Evolutionary conservation across 2,797 vertebrate species (phyloP), one percentile per base, ranked within the genome.

Genomic region (Nasua narica): DNA sequence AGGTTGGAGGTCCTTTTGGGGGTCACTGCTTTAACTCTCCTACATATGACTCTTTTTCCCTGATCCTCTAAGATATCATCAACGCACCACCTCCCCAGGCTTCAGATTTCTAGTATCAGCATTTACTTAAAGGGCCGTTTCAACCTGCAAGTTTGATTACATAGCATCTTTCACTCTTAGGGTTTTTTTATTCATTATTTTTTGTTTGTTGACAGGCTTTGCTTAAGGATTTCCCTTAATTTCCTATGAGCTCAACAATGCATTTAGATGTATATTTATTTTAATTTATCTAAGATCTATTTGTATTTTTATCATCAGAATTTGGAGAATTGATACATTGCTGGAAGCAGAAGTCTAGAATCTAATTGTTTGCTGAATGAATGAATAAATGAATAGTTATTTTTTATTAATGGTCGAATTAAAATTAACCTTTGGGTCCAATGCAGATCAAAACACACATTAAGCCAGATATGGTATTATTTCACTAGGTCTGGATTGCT

Each of bases 281-380:
- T 79, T 72, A 54, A 90, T 78, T 72, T 93, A 91, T 65, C 79
- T 35, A 90, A 27, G 15, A 72, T 79, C 48, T 62, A 18, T 69
- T 95, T 82, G 14, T 92, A 56, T 85, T 94, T 72, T 95, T 92
- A 79, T 65, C 29, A 72, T 76, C 52, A 77, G 67, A 6, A 87
- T 81, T 92, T 96, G 69, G 52, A 82, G 52, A 96, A 82, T 48
- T 84, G 37, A 43, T 65, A 32, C 46, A 43, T 76, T 88, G 88
- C 76, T 93, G 9, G 40, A 54, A 84, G 8, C 62, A 67, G 46
- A 97, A 79, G 2, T 81, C 29, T 69, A 29, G 14, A 67, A 16
- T 84, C 40, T 67, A 82, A 86, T 86, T 94, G 7, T 77, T 96
- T 76, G n/a, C 8, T 91, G 62, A 85, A 35, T 72, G 48, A 83